Evolutionary conservation across 1,140 invertebrate genomes (phyloP).

Genomic region (Pararge aegeria): DNA sequence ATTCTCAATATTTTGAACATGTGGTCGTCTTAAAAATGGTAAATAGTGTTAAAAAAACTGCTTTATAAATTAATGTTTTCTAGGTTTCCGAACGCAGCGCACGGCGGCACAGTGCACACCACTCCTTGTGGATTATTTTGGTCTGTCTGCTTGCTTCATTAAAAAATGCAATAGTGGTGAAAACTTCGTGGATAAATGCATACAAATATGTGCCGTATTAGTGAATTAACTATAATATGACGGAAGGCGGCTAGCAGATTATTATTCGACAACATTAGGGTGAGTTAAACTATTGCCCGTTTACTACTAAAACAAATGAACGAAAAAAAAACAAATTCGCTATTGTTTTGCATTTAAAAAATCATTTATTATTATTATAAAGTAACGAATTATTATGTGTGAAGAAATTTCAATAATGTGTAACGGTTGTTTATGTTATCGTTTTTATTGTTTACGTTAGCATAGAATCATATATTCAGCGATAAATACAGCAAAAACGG

Average conservation of each 20-base stretch:
- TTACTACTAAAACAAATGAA: not conserved
- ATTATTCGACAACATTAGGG: conserved; percentile 8
- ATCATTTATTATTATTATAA: no score
- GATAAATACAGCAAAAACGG: not conserved
- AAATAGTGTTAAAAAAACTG: no score
- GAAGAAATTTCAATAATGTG: not conserved
- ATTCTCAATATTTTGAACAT: not conserved
- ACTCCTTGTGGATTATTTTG: conserved; percentile 54
- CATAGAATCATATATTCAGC: not conserved
- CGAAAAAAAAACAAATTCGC: not conserved
- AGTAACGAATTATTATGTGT: no score
- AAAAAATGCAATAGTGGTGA: conserved; percentile 14
- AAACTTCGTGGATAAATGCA: conserved; percentile 22
- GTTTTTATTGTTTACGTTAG: not conserved
- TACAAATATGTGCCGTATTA: conserved; percentile 22
- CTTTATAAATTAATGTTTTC: not conserved
- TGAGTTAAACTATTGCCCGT: conserved; percentile 3
- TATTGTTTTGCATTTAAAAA: not conserved
- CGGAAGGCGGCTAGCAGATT: conserved; percentile 3
- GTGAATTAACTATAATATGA: conserved; percentile 18
- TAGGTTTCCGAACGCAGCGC: conserved; percentile 12
- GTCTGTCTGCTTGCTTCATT: conserved; percentile 31
- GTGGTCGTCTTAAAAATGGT: no score
- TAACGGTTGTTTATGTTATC: not conserved
- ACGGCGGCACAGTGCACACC: conserved; percentile 22